A percentile compares a stretch with the other conserved stretches of the same genome.
These are phyloP conservation scores for Halcyon senegalensis DNA, from an alignment of 2,113 vertebrate genomes.

Conservation along the genomic window DNA sequence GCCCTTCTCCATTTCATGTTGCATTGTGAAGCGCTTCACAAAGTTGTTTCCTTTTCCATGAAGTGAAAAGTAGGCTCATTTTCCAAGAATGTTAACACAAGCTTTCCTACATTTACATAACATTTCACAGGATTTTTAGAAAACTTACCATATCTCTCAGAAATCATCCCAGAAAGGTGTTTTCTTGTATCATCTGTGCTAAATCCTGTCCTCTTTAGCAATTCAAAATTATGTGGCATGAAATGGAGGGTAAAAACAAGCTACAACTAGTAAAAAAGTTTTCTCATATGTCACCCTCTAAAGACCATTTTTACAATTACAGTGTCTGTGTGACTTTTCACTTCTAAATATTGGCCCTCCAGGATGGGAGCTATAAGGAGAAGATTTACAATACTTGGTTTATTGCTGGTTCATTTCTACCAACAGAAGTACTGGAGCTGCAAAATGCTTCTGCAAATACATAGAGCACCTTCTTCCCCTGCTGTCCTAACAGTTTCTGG, in stretches of 20 bases:
- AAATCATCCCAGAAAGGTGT: background rate
- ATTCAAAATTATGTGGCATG: background rate
- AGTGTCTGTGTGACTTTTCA: background rate
- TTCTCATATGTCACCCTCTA: background rate
- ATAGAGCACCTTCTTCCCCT: no score
- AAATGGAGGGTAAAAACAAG: background rate
- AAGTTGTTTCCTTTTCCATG: background rate
- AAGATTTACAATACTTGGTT: background rate
- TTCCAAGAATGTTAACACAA: background rate
- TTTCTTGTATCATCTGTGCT: background rate
- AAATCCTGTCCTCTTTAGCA: background rate
- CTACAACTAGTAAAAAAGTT: background rate
- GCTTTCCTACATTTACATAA: background rate
- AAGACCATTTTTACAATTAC: background rate
- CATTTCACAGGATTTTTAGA: background rate
- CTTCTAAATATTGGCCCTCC: background rate
- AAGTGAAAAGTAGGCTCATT: background rate
- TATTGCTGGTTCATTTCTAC: background rate
- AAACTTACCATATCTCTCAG: background rate
- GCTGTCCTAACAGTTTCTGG: rapidly evolving
- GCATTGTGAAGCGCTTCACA: background rate
- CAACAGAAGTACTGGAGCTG: background rate
- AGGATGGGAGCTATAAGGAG: background rate
- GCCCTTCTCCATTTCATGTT: background rate
- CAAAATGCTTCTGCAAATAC: background rate